phyloP scores from a whole-genome alignment of 2,797 vertebrate genomes.

The Erethizon dorsatum region DNA sequence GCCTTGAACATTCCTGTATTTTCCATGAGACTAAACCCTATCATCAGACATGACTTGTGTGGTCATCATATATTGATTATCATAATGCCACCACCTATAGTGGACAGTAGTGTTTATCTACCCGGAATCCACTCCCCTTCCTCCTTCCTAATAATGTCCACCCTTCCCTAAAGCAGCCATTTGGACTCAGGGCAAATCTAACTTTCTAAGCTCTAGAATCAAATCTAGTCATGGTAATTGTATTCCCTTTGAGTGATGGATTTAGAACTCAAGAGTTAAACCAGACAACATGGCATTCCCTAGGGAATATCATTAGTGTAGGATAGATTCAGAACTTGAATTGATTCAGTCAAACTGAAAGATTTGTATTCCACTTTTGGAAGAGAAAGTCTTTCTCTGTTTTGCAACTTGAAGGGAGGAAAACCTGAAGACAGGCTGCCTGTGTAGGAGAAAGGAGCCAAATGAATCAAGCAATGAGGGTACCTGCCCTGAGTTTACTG shows the following conservation, averaged over 20 bases:
- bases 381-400: not conserved
- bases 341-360: not conserved
- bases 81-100: not conserved
- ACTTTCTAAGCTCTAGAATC: not conserved
- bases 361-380: not conserved
- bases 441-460: not conserved
- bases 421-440: not conserved
- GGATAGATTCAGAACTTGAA: not conserved
- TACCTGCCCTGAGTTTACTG: not conserved
- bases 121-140: not conserved
- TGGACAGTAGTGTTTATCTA: not conserved
- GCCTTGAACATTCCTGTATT: not conserved
- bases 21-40: not conserved
- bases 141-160: not conserved
- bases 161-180: not conserved
- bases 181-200: too few species aligned
- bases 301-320: not conserved
- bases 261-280: not conserved
- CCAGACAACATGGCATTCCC: not conserved
- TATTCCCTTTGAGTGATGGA: not conserved
- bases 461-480: not conserved
- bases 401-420: not conserved
- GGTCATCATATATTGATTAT: not conserved
- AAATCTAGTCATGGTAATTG: not conserved
- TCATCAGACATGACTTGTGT: not conserved